Percentiles rank a stretch among this genome's conserved stretches.
These are phyloP conservation scores for Stichopus chloronotus DNA, from an alignment of 35 echinoderm and acorn worm genomes.

Conservation along the genomic window DNA sequence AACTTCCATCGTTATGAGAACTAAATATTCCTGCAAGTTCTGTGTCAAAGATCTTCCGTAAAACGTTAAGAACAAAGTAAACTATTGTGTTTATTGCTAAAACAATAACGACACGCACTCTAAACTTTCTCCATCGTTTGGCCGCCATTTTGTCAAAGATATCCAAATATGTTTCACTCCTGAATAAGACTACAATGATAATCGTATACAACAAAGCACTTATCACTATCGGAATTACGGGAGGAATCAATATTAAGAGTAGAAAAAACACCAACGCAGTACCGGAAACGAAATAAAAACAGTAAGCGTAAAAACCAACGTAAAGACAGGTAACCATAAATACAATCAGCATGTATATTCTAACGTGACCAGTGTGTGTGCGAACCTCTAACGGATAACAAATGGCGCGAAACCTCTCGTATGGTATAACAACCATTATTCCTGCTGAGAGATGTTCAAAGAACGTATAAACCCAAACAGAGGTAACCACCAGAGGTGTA, in stretches of 20 bases:
- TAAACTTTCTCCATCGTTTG: background rate
- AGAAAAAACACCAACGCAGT: background rate
- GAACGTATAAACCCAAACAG: background rate
- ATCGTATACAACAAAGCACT: background rate
- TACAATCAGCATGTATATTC: background rate
- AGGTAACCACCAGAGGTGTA: background rate
- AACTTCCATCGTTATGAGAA: conserved; percentile 7
- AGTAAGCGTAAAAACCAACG: background rate
- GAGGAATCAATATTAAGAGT: background rate
- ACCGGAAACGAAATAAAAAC: background rate
- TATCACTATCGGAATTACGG: background rate
- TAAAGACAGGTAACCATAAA: background rate
- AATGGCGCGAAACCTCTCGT: conserved; percentile 11
- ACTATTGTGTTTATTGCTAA: conserved; percentile 10
- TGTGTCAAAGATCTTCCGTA: background rate
- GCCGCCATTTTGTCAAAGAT: background rate
- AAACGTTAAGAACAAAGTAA: conserved; percentile 8
- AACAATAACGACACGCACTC: background rate
- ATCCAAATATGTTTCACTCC: background rate
- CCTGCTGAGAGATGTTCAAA: background rate
- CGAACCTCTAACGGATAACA: background rate
- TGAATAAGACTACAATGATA: background rate
- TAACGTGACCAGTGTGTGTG: background rate
- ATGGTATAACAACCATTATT: background rate
- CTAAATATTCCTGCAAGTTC: background rate